phyloP scores from a whole-genome alignment of 1,140 invertebrate genomes.

The Ectropis grisescens region DNA sequence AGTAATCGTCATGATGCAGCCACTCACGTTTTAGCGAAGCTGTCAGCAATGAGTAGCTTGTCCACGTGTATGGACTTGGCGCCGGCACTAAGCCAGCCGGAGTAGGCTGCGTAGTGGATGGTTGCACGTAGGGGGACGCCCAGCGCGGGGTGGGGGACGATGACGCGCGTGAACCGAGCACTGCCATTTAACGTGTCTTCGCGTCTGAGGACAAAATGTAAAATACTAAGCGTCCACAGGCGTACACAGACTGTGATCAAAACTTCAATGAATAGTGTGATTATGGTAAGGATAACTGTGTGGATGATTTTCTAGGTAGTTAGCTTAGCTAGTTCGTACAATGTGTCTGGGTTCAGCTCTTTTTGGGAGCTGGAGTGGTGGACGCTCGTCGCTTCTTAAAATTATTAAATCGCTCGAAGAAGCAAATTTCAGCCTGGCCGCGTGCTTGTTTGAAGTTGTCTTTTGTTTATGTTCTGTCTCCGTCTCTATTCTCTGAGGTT shows the following conservation, averaged over 20 bases:
- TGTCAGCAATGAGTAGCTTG: conserved; percentile 87
- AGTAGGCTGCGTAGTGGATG: conserved; percentile 89
- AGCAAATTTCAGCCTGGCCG: no score
- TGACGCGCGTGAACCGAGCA: conserved; percentile 77
- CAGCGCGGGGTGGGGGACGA: conserved; percentile 90
- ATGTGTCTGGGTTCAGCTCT: no score
- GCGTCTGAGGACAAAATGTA: conserved; percentile 20
- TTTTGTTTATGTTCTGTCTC: no score
- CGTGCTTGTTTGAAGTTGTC: no score
- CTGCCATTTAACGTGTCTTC: conserved; percentile 61
- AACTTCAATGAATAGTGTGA: background rate
- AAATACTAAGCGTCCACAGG: background rate
- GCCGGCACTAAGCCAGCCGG: conserved; percentile 92
- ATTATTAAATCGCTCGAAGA: no score
- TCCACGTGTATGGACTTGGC: conserved; percentile 84
- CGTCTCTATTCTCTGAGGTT: no score
- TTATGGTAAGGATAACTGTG: background rate
- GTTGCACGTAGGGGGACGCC: conserved; percentile 78
- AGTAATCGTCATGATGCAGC: no score
- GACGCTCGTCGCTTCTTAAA: no score
- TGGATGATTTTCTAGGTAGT: background rate
- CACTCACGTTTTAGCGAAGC: conserved; percentile 76
- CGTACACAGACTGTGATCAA: background rate
- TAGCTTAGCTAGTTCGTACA: no score
- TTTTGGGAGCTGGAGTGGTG: no score